Evolutionary conservation across 2,113 vertebrate genomes (phyloP).

Genomic region (Chloebia gouldiae): DNA sequence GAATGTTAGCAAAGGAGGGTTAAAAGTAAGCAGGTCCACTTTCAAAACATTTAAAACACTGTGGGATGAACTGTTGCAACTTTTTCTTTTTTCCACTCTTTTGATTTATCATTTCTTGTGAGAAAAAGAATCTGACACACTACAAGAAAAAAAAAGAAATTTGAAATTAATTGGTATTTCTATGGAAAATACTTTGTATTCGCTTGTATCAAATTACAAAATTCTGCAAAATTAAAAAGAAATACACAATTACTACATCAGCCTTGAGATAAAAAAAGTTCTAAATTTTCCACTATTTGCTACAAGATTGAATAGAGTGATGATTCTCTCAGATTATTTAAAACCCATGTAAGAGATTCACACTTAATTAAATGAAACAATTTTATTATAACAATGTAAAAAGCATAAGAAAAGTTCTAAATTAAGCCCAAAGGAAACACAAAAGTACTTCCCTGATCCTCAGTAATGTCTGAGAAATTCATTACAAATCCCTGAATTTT

Average conservation of each 20-base stretch:
- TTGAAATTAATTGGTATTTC: not conserved
- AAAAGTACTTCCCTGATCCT: not conserved
- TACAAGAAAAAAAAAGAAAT: not conserved
- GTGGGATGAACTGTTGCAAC: not conserved
- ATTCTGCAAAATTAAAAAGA: not conserved
- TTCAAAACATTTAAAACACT: not conserved
- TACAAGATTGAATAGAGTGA: not conserved
- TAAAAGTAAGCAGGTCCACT: not conserved
- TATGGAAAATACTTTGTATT: not conserved
- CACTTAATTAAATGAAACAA: not conserved
- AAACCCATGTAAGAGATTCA: not conserved
- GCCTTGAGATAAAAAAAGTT: not conserved
- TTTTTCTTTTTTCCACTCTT: not conserved
- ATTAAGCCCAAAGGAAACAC: not conserved
- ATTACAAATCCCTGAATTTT: not conserved
- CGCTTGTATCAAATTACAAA: not conserved
- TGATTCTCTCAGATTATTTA: not conserved
- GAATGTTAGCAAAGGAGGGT: not conserved
- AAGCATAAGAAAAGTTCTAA: not conserved
- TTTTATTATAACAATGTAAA: not conserved
- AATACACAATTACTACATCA: not conserved
- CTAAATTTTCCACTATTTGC: not conserved
- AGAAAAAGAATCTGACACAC: not conserved
- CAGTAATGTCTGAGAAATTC: not conserved
- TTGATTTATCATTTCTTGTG: not conserved